Evolutionary conservation across 2,888 invertebrate genomes (phyloP).

Genomic region (Cataglyphis livida): DNA sequence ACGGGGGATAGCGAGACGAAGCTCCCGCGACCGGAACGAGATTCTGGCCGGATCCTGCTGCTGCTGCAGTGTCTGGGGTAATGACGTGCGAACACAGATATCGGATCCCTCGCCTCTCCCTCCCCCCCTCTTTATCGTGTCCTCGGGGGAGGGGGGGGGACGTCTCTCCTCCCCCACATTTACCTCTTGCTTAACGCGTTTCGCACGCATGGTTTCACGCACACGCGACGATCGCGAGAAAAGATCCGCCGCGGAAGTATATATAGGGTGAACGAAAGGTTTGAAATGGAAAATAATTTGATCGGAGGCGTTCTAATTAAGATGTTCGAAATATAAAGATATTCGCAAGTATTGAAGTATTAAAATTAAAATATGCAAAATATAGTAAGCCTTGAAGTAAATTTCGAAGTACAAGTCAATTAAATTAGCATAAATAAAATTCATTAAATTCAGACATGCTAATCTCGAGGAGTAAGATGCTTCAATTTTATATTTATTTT

Average conservation of each 20-base stretch:
- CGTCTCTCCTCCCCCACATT: slow-evolving; percentile 43
- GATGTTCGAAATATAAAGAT: not conserved
- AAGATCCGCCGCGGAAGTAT: not conserved
- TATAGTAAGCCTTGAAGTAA: not conserved
- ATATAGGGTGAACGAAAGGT: not conserved
- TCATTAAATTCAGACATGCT: not conserved
- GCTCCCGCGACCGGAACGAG: slow-evolving; percentile 59
- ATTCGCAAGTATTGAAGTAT: not conserved
- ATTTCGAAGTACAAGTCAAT: slow-evolving; percentile 18
- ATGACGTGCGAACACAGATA: slow-evolving; percentile 86
- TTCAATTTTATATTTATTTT: not conserved
- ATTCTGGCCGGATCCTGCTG: slow-evolving; percentile 77
- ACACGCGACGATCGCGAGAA: slow-evolving; percentile 51
- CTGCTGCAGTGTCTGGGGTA: slow-evolving; percentile 82
- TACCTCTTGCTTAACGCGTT: slow-evolving; percentile 65
- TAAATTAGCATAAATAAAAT: slow-evolving; percentile 19
- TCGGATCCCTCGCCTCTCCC: slow-evolving; percentile 81
- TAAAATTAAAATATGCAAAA: not conserved
- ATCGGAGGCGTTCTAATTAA: not conserved
- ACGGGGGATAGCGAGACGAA: slow-evolving; percentile 22
- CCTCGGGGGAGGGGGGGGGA: slow-evolving; percentile 53
- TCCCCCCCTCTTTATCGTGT: slow-evolving; percentile 75
- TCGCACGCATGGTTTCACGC: slow-evolving; percentile 70
- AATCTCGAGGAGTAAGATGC: not conserved
- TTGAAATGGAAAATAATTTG: not conserved